Evolutionary conservation across 2,888 invertebrate genomes (phyloP).

Genomic region (Erannis defoliaria): DNA sequence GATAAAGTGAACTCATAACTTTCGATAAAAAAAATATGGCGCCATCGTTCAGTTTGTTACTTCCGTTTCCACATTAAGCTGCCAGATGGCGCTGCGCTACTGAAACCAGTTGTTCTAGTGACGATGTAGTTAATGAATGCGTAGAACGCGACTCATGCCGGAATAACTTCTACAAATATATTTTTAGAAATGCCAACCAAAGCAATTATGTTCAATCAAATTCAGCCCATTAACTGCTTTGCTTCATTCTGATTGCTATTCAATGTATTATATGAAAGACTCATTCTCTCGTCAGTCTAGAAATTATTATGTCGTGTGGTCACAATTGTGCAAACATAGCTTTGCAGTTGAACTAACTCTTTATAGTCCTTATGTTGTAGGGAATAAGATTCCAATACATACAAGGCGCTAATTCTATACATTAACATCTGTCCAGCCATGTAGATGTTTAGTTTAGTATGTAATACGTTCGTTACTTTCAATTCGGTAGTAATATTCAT

Average conservation of each 20-base stretch:
- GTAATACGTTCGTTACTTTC: constrained; percentile 62
- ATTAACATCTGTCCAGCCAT: constrained; percentile 61
- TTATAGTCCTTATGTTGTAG: constrained; percentile 31
- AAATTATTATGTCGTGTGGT: constrained; percentile 17
- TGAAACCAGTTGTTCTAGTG: constrained; percentile 11
- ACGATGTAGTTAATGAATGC: constrained; percentile 19
- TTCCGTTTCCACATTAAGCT: constrained; percentile 9
- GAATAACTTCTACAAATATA: constrained; percentile 13
- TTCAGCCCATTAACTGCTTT: constrained; percentile 8
- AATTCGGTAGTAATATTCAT: constrained; percentile 69
- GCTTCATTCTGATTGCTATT: constrained; percentile 13
- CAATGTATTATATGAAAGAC: constrained; percentile 10
- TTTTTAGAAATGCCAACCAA: constrained; percentile 24
- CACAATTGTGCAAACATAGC: constrained; percentile 26
- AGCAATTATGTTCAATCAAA: constrained; percentile 10
- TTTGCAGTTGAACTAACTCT: constrained; percentile 26
- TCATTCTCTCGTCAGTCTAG: constrained; percentile 7
- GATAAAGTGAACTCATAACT: constrained; percentile 26
- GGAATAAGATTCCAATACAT: constrained; percentile 34
- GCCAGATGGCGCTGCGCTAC: constrained; percentile 30
- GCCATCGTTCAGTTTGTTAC: constrained; percentile 21
- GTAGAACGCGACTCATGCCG: constrained; percentile 20
- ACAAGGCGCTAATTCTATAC: constrained; percentile 33
- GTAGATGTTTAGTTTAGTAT: constrained; percentile 67
- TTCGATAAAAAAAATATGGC: constrained; percentile 20